Evolutionary conservation across 2,888 invertebrate species (phyloP), one percentile per base, ranked within the genome.

Genomic region (Folsomia candida): DNA sequence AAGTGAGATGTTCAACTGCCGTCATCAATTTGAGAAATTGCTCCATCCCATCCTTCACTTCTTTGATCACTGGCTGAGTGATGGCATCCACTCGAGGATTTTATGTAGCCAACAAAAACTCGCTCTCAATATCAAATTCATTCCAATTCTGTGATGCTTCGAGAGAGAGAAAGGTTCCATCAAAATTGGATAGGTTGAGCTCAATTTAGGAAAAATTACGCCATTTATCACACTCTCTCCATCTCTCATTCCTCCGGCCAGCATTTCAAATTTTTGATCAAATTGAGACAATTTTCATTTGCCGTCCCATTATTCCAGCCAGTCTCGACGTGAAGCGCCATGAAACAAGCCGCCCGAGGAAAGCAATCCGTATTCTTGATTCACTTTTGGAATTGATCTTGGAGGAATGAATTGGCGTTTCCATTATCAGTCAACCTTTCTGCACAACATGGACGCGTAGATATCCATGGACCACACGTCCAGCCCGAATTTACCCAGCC

Each of bases 1-100:
- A n/a, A 54, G 6, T 54, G 37, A 37, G 14, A 37, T 37, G 37
- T 37, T 37, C 37, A 4, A 37, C 25, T 9, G 68, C 72, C 59
- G 51, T 73, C 75, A 73, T 75, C 75, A 75, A 75, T 75, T 75
- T 75, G 75, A 75, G 70, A 77, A 72, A 76, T 74, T 71, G 75
- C 68, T 65, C 67, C 62, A 67, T 73, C 65, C 68, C 72, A 51
- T 65, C 14, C 28, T 14, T 28, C n/a, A 20, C 54, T 54, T 54
- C 22, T 37, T 37, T 37, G 37, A 37, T 37, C 37, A 9, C 4
- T 37, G 37, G 14, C 25, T 59, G 59, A 59, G 59, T 59, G 59
- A 59, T 59, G 59, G 59, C 24, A 20, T 26, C 59, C 26, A 25
- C 59, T 24, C n/a, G 37, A 37, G 14, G 37, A 37, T 37, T 37